phyloP scores from a whole-genome alignment of 2,888 invertebrate genomes.

The Branchellion lobata region DNA sequence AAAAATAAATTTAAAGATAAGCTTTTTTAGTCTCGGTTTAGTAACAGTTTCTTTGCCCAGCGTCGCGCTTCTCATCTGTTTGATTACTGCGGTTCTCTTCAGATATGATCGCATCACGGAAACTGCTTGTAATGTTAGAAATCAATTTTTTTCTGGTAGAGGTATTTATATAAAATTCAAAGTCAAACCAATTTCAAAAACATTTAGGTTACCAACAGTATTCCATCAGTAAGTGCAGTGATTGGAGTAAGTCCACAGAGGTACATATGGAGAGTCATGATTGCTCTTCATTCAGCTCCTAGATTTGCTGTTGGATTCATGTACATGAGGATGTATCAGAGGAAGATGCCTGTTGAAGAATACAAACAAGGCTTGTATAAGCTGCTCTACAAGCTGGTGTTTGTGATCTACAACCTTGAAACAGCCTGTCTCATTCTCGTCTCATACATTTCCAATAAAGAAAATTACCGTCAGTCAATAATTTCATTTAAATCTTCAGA shows the following conservation, averaged over 20 bases:
- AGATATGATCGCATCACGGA: constrained; percentile 90
- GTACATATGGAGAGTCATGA: constrained; percentile 87
- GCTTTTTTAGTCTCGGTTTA: constrained; percentile 71
- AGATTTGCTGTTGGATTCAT: constrained; percentile 78
- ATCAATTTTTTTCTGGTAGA: too few relatives aligned
- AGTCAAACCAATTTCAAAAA: not conserved
- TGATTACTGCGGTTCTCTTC: constrained; percentile 83
- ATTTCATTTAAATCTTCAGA: too few relatives aligned
- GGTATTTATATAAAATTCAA: not conserved
- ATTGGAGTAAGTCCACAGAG: constrained; percentile 83
- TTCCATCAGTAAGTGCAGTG: constrained; percentile 92
- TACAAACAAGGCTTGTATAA: constrained; percentile 37
- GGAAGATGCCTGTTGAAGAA: constrained; percentile 62
- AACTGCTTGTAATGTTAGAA: constrained; percentile 86
- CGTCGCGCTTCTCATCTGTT: constrained; percentile 80
- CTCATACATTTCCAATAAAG: constrained; percentile 86
- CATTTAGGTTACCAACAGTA: constrained; percentile 82
- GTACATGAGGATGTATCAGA: constrained; percentile 75
- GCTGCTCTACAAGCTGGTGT: constrained; percentile 43
- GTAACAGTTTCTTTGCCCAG: constrained; percentile 82
- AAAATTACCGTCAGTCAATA: constrained; percentile 76
- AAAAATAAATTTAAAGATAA: constrained; percentile 53
- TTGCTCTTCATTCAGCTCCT: constrained; percentile 82
- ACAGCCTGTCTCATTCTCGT: constrained; percentile 81
- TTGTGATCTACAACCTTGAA: constrained; percentile 78